These are phyloP conservation scores for Ctenochaetus hawaiiensis DNA, from an alignment of 2,797 vertebrate species.

Conservation along the genomic window DNA sequence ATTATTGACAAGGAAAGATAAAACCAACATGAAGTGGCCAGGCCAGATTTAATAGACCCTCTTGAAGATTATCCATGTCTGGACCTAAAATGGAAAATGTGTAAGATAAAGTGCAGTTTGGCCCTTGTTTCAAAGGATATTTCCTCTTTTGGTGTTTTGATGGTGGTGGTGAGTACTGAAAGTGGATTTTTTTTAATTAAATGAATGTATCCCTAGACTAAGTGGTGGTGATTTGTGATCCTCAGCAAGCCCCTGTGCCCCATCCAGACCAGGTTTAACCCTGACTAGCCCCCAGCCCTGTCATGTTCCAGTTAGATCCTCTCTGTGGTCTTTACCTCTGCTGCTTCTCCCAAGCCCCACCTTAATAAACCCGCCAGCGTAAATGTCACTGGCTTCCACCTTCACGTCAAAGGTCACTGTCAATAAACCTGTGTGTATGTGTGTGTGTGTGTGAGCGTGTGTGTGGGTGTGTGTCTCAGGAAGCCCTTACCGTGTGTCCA, in stretches of 20 bases:
- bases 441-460: slow-evolving; percentile 29
- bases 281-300: slow-evolving; percentile 71
- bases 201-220: slow-evolving; percentile 29
- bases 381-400: slow-evolving; percentile 87
- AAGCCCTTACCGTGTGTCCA: slow-evolving; percentile 78
- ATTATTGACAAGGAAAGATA: background rate
- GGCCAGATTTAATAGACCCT: background rate
- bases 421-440: slow-evolving; percentile 77
- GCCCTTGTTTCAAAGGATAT: background rate
- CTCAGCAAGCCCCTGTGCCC: slow-evolving; percentile 53
- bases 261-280: slow-evolving; percentile 68
- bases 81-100: background rate
- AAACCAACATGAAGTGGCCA: background rate
- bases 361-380: slow-evolving; percentile 85
- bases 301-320: slow-evolving; percentile 77
- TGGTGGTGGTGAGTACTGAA: background rate
- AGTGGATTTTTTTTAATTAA: slow-evolving; percentile 18
- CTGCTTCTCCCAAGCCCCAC: slow-evolving; percentile 78
- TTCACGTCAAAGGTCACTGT: slow-evolving; percentile 87
- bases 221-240: slow-evolving; percentile 57
- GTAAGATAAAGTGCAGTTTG: background rate
- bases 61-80: background rate
- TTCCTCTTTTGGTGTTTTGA: background rate
- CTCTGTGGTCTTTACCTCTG: slow-evolving; percentile 79
- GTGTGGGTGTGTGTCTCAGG: slow-evolving; percentile 49